Percentiles rank a stretch among this genome's conserved stretches.
Conservation (phyloP, 2,113 vertebrate species). For the Orcinus orca region DNA sequence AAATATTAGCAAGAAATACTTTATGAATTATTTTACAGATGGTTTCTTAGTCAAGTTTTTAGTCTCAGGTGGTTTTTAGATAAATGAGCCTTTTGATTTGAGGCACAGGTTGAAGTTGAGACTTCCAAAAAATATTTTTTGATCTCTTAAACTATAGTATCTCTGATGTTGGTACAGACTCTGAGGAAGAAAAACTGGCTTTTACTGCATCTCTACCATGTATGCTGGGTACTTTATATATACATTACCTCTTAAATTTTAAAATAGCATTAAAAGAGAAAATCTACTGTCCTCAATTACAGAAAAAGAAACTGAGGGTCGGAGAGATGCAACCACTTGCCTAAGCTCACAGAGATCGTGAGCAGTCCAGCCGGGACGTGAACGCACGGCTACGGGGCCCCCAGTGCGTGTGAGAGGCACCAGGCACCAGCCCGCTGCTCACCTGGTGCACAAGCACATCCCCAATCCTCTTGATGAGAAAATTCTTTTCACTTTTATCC, state of each 20-base stretch:
- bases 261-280: background rate
- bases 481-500: conserved; percentile 85
- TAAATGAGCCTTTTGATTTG: background rate
- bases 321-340: background rate
- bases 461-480: conserved; percentile 92
- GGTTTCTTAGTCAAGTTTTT: background rate
- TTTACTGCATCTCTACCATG: background rate
- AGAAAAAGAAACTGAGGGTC: background rate
- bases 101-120: background rate
- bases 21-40: background rate
- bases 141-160: background rate
- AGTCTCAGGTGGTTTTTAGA: background rate
- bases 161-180: background rate
- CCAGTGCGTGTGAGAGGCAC: background rate
- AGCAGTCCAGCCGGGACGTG: fast-evolving
- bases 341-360: background rate
- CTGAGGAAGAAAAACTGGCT: background rate
- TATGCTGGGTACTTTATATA: background rate
- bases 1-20: background rate
- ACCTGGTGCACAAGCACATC: conserved; percentile 94
- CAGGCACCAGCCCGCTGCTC: conserved; percentile 58
- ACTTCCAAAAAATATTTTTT: background rate
- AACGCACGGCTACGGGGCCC: fast-evolving
- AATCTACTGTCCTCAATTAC: background rate
- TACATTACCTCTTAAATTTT: background rate